Evolutionary conservation across 2,888 invertebrate species (phyloP), one percentile per base, ranked within the genome.

Genomic region (Cantharis rustica): DNA sequence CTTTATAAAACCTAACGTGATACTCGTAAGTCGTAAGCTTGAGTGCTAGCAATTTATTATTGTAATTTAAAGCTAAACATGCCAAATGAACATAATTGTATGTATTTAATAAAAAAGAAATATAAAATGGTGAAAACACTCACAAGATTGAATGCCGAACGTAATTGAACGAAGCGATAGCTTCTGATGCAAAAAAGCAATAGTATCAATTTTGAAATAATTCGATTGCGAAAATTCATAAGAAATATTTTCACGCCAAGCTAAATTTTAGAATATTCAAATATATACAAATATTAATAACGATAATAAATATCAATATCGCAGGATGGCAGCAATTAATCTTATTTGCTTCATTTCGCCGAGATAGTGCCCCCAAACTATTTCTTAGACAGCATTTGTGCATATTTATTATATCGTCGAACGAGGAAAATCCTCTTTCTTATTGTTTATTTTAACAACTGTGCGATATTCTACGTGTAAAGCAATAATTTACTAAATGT

Each of bases 401-500:
- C 31, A 11, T 11, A 10, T 10, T 26, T 26, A 2, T n/a, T n/a
- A 10, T 26, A 26, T 26, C 1, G 27, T 3, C 2, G 27, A 11
- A 27, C 27, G 3, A 27, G 11, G 10, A 27, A 27, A 23, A 23
- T 23, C 23, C 23, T 23, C 9, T 31, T n/a, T 31, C 31, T 11
- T 31, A 31, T 31, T 10, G 13, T 31, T 31, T 27, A 27, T 10
- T 10, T 1, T 27, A 27, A 63, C 3, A 17, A 17, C 3, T 17
- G 1, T 17, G 17, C 17, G 17, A 17, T 17, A 17, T 17, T 17
- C 20, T 20, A 4, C 20, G 20, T 20, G 20, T 20, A 20, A 23
- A 64, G 69, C 74, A 74, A 74, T 74, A 13, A 31, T 10, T 27
- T 70, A 64, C 47, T 0, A 74, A 69, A 74, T 70, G 64, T 64